Percentiles rank a stretch among this genome's conserved stretches.
Evolutionary conservation across 2,797 vertebrate genomes (phyloP).

Genomic region (Clarias pachynema): DNA sequence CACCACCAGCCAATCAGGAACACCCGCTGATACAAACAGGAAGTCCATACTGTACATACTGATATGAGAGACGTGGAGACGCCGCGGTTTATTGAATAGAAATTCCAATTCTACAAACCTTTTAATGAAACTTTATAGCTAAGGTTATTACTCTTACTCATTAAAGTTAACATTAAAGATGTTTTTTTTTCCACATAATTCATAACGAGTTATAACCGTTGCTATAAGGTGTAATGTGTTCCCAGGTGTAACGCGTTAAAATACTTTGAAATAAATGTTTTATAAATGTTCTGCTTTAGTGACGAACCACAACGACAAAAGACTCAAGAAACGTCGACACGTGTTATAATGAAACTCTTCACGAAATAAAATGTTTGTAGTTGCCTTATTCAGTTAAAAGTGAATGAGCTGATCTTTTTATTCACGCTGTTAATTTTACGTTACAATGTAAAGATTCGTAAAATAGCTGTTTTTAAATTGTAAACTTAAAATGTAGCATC

Average conservation of each 20-base stretch:
- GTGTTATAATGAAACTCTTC: neutral
- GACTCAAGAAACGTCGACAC: neutral
- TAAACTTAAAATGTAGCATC: too few species aligned
- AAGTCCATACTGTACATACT: neutral
- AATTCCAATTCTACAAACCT: too few species aligned
- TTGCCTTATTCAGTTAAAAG: neutral
- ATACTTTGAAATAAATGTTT: too few species aligned
- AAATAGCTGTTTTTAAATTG: too few species aligned
- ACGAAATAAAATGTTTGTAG: neutral
- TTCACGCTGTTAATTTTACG: neutral
- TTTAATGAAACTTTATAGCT: neutral
- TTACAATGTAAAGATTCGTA: neutral
- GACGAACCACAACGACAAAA: neutral
- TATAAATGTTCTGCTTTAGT: neutral
- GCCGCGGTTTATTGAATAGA: neutral
- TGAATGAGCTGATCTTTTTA: neutral
- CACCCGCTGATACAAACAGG: neutral
- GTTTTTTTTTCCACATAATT: neutral
- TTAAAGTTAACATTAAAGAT: too few species aligned
- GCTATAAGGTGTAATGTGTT: neutral
- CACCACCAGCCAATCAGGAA: neutral
- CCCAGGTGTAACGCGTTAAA: neutral
- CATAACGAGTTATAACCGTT: neutral
- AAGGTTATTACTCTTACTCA: neutral
- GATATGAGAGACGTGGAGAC: neutral